Evolutionary conservation across 2,888 invertebrate genomes (phyloP).

Genomic region (Eupithecia inturbata): DNA sequence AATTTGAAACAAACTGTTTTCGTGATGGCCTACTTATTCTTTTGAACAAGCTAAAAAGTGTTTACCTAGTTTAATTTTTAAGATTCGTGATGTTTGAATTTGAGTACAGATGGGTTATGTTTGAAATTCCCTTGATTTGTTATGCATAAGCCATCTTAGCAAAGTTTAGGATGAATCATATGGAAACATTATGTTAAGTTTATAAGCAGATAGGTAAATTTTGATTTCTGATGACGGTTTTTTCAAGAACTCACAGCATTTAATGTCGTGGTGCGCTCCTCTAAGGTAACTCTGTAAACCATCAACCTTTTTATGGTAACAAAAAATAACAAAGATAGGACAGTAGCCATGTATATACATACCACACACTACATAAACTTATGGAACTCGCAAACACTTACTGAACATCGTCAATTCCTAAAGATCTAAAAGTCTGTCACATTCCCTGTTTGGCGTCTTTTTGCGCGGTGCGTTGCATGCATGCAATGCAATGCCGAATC

Average conservation of each 20-base stretch:
- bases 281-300: too few species aligned
- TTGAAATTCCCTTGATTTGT: neutral
- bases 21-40: slow-evolving; percentile 5
- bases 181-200: neutral
- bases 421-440: neutral
- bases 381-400: too few species aligned
- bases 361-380: too few species aligned
- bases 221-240: neutral
- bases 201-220: neutral
- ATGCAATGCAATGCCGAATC: too few species aligned
- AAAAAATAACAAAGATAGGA: too few species aligned
- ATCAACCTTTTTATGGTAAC: too few species aligned
- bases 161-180: neutral
- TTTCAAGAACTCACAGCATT: neutral
- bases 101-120: neutral
- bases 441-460: neutral
- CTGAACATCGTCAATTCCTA: neutral
- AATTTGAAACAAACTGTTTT: slow-evolving; percentile 15
- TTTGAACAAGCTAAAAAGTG: neutral
- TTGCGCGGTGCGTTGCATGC: neutral
- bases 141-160: neutral
- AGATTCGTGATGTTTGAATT: neutral
- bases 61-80: neutral
- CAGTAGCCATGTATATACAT: neutral
- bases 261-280: neutral